Percentiles rank a stretch among this genome's conserved stretches.
Conservation (phyloP, 2,888 invertebrate species). For the Apeira syringaria region DNA sequence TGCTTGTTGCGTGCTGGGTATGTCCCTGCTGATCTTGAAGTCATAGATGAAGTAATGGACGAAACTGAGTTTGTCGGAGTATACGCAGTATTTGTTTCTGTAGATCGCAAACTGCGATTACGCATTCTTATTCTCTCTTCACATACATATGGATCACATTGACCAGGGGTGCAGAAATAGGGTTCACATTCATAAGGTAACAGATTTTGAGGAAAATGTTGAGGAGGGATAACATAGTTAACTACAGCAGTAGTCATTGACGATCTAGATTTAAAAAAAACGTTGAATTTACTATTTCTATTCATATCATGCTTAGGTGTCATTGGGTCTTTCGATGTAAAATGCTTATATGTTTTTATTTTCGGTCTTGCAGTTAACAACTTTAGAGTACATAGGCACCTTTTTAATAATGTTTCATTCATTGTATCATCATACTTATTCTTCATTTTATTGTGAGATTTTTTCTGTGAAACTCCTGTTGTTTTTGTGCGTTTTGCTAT, state of each 20-base stretch:
- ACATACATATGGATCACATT: constrained; percentile 42
- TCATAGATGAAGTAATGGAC: constrained; percentile 8
- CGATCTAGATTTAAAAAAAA: constrained; percentile 1
- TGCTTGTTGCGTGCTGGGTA: not conserved
- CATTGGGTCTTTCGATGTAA: constrained; percentile 23
- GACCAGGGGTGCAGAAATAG: constrained; percentile 35
- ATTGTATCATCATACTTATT: not conserved
- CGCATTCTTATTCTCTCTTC: constrained; percentile 21
- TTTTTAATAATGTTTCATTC: constrained; percentile 24
- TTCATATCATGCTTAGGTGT: constrained; percentile 1
- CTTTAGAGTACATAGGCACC: constrained; percentile 46
- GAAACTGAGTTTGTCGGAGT: constrained; percentile 11
- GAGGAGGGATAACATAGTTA: constrained; percentile 13
- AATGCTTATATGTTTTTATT: constrained; percentile 7
- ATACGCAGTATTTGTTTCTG: constrained; percentile 12
- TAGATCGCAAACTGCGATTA: constrained; percentile 10
- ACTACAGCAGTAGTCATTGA: constrained; percentile 10
- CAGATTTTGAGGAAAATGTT: constrained; percentile 11
- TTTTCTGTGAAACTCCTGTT: not conserved
- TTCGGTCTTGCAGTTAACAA: constrained; percentile 27
- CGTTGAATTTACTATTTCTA: not conserved
- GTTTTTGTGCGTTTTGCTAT: not conserved
- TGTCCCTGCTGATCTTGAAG: constrained; percentile 11
- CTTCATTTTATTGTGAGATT: not conserved
- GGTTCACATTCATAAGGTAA: constrained; percentile 44